These are phyloP conservation scores for Lithophane leautieri DNA, from an alignment of 2,888 invertebrate genomes.

Conservation along the genomic window DNA sequence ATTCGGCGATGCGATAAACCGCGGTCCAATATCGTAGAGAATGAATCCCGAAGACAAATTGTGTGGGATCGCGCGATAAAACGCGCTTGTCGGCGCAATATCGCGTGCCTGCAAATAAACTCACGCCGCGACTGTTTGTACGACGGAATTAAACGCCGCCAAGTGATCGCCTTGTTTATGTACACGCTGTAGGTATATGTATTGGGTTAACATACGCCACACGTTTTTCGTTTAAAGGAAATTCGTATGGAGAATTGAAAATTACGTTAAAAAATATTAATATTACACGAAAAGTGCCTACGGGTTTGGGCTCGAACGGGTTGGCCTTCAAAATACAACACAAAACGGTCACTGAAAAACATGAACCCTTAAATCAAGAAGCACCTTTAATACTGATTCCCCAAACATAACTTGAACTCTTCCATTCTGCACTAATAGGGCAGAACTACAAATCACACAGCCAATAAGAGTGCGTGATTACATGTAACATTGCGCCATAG, in stretches of 20 bases:
- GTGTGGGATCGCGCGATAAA: constrained; percentile 71
- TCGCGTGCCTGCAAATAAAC: constrained; percentile 66
- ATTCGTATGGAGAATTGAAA: neutral
- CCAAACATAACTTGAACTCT: neutral
- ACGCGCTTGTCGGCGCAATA: constrained; percentile 63
- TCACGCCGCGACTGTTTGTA: constrained; percentile 58
- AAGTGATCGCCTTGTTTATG: constrained; percentile 59
- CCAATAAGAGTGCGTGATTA: constrained; percentile 50
- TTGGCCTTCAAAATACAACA: no score
- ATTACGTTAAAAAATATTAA: neutral
- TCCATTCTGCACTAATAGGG: neutral
- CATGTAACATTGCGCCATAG: constrained; percentile 25
- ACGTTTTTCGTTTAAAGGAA: constrained; percentile 11
- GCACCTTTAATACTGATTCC: neutral
- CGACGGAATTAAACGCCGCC: constrained; percentile 64
- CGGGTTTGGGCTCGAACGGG: no score
- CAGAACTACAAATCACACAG: constrained; percentile 33
- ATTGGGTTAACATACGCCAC: constrained; percentile 6
- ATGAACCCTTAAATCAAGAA: neutral
- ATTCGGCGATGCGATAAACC: constrained; percentile 68
- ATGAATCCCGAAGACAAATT: constrained; percentile 75
- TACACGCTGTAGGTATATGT: constrained; percentile 23
- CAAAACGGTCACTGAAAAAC: neutral
- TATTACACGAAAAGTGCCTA: neutral
- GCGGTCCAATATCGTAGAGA: constrained; percentile 72